Percentiles rank a stretch among this genome's conserved stretches.
Conservation (phyloP, 2,113 vertebrate genomes). For the Bolborhynchus lineola region DNA sequence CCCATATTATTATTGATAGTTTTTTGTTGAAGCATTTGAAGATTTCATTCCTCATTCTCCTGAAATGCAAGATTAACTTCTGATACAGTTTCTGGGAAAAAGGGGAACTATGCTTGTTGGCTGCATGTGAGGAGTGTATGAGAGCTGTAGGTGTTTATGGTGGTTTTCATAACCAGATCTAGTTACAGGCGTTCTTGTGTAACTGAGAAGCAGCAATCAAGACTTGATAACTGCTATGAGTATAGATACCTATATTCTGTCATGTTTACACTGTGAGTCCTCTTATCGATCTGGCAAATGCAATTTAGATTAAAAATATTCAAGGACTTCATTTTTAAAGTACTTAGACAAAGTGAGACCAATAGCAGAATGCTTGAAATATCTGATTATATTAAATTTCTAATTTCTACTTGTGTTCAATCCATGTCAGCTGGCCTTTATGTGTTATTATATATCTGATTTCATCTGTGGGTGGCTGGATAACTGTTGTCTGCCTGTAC, state of each 20-base stretch:
- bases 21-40: background rate
- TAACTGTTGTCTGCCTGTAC: background rate
- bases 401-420: background rate
- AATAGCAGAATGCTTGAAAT: background rate
- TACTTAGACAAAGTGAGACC: background rate
- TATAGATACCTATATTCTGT: background rate
- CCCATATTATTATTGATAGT: background rate
- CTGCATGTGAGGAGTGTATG: background rate
- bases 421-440: background rate
- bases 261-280: background rate
- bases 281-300: background rate
- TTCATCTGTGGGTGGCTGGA: background rate
- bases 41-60: background rate
- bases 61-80: background rate
- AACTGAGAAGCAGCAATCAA: background rate
- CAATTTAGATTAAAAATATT: background rate
- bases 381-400: background rate
- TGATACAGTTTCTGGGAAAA: background rate
- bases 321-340: background rate
- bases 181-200: background rate
- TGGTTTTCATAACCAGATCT: background rate
- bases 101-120: background rate
- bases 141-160: background rate
- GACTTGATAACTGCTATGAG: background rate
- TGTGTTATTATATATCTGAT: background rate